phyloP scores from a whole-genome alignment of 2,797 vertebrate genomes.

The Tolypeutes matacus region DNA sequence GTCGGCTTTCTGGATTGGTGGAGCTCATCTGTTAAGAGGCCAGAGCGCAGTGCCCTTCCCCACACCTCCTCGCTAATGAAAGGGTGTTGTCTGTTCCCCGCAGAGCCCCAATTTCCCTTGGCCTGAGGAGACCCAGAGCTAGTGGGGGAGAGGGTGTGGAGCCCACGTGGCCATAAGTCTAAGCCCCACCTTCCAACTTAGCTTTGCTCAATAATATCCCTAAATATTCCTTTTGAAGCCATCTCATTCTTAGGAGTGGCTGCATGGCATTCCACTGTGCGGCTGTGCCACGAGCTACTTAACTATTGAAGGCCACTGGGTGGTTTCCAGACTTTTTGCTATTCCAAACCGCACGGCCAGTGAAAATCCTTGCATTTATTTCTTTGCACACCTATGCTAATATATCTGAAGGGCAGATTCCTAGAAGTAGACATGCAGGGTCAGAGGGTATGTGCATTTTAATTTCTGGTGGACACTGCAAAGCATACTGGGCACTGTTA shows the following conservation, averaged over 20 bases:
- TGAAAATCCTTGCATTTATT: not conserved
- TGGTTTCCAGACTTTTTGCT: not conserved
- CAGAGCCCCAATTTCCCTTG: not conserved
- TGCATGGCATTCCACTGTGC: not conserved
- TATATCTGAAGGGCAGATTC: not conserved
- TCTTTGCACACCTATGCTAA: not conserved
- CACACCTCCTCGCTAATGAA: not conserved
- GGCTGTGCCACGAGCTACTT: not conserved
- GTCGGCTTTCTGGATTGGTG: not conserved
- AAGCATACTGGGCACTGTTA: not conserved
- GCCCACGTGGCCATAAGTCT: not conserved
- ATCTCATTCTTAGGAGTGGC: not conserved
- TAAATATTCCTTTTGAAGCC: not conserved
- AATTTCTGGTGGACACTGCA: not conserved
- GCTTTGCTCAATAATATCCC: not conserved
- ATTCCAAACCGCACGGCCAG: too few relatives aligned
- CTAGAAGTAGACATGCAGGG: not conserved
- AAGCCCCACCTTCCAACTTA: not conserved
- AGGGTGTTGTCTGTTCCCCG: not conserved
- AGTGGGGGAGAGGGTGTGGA: not conserved
- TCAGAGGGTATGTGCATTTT: not conserved
- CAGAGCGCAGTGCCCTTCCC: not conserved
- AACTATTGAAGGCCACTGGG: not conserved
- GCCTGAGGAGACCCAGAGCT: not conserved
- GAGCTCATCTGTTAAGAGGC: not conserved